Percentiles rank a stretch among this genome's conserved stretches.
Evolutionary conservation across 2,797 vertebrate genomes (phyloP).

Genomic region (Sphenodon punctatus): DNA sequence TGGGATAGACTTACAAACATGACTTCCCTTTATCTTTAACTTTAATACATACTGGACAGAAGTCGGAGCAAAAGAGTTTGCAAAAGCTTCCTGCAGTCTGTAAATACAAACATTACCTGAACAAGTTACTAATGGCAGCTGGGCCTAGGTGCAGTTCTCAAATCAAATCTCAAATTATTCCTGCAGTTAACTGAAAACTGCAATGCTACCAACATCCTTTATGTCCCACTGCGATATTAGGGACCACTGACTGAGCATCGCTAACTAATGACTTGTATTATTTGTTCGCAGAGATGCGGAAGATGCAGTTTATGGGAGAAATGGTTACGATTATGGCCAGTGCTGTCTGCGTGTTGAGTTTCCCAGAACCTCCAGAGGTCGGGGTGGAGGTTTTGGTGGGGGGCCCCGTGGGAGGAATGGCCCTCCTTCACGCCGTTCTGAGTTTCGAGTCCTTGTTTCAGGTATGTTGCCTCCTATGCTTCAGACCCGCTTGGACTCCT

Average conservation of each 20-base stretch:
- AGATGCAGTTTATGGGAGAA: constrained; percentile 88
- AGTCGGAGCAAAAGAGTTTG: background rate
- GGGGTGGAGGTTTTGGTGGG: constrained; percentile 77
- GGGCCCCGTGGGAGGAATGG: constrained; percentile 87
- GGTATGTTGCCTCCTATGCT: constrained; percentile 73
- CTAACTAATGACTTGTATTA: constrained; percentile 11
- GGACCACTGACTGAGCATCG: background rate
- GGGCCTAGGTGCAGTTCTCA: background rate
- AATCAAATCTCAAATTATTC: background rate
- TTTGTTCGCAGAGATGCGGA: constrained; percentile 84
- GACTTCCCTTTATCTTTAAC: too few species aligned
- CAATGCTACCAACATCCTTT: background rate
- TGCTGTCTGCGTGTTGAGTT: constrained; percentile 92
- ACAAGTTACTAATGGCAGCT: background rate
- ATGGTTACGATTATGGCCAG: constrained; percentile 88
- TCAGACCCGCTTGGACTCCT: background rate
- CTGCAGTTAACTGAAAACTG: background rate
- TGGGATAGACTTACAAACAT: background rate
- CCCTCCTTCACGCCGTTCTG: constrained; percentile 89
- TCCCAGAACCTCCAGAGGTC: constrained; percentile 84
- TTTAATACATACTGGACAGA: background rate
- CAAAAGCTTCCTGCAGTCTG: background rate
- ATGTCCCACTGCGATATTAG: background rate
- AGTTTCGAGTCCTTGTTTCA: constrained; percentile 92
- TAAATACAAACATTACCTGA: accelerated